Conservation (phyloP, 2,113 vertebrate genomes). For the Ovis canadensis region DNA sequence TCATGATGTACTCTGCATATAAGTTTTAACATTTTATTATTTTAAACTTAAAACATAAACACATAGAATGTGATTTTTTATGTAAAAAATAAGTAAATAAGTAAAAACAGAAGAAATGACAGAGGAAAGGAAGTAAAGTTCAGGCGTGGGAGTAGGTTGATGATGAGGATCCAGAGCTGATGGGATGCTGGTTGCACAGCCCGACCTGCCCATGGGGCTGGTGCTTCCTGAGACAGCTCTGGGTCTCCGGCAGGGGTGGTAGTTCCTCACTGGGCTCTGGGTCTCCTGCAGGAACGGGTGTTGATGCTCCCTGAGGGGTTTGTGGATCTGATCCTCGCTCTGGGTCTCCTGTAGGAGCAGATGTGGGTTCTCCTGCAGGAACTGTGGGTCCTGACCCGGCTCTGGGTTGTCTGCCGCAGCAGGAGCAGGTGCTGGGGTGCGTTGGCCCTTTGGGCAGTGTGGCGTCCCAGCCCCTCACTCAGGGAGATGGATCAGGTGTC, state of each 20-base stretch:
- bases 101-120: not conserved
- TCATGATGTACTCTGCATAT: no score
- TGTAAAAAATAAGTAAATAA: no score
- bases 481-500: not conserved
- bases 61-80: not conserved
- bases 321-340: not conserved
- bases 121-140: not conserved
- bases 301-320: not conserved
- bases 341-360: not conserved
- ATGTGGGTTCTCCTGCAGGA: not conserved
- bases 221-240: not conserved
- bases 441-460: not conserved
- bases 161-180: not conserved
- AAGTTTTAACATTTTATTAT: not conserved
- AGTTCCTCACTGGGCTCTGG: not conserved
- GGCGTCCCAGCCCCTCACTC: not conserved
- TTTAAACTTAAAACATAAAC: not conserved
- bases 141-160: not conserved
- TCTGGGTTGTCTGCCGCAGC: not conserved
- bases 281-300: not conserved
- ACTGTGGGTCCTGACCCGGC: not conserved
- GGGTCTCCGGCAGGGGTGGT: not conserved
- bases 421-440: not conserved
- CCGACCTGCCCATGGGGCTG: accelerated
- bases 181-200: not conserved